These are phyloP conservation scores for Oreortyx pictus DNA, from an alignment of 2,797 vertebrate species.

Conservation along the genomic window DNA sequence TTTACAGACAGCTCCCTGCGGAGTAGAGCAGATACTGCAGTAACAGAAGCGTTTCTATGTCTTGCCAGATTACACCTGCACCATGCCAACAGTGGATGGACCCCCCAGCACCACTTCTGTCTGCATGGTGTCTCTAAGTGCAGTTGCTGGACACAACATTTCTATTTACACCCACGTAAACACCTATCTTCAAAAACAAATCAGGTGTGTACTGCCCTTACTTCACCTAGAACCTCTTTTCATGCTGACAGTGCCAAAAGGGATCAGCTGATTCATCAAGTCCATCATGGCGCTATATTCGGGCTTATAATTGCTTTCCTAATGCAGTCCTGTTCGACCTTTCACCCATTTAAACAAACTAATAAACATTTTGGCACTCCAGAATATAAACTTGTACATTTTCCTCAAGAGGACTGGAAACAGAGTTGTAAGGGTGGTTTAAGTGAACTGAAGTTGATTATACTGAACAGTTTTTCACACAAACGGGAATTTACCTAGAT, in stretches of 20 bases:
- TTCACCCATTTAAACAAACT: neutral
- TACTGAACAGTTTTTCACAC: neutral
- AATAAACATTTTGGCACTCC: neutral
- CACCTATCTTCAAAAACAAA: rapidly evolving
- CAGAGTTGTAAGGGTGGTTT: neutral
- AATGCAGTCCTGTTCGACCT: neutral
- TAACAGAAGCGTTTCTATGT: neutral
- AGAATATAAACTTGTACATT: neutral
- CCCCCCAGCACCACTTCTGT: rapidly evolving
- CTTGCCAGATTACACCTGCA: neutral
- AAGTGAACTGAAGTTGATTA: neutral
- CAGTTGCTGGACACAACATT: neutral
- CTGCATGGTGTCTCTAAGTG: neutral
- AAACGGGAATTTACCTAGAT: neutral
- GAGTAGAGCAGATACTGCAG: neutral
- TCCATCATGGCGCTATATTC: neutral
- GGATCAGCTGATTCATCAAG: neutral
- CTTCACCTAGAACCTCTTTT: neutral
- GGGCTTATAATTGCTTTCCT: neutral
- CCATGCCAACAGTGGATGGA: rapidly evolving
- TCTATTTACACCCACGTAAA: neutral
- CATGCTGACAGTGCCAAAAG: neutral
- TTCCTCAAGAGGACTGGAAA: neutral
- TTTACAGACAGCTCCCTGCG: neutral
- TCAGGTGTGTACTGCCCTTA: neutral